Evolutionary conservation across 1,140 invertebrate genomes (phyloP).

Genomic region (Scaptomyza montana): DNA sequence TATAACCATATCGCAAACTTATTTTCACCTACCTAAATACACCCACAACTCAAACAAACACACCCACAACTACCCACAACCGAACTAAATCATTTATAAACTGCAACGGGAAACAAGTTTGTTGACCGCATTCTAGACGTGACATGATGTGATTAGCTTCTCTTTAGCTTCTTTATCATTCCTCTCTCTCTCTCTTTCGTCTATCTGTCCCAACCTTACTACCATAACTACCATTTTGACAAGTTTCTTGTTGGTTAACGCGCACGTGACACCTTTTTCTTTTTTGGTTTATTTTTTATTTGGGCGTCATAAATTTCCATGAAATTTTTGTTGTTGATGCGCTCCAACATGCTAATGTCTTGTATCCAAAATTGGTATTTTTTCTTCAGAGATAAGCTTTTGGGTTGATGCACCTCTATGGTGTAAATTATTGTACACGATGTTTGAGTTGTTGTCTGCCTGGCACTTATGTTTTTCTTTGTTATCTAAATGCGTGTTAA

Average conservation of each 20-base stretch:
- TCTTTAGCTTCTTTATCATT: constrained; percentile 65
- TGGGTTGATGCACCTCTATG: neutral
- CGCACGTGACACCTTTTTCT: constrained; percentile 78
- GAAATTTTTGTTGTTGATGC: constrained; percentile 60
- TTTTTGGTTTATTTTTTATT: constrained; percentile 31
- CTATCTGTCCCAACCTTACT: constrained; percentile 60
- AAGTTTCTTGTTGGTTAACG: constrained; percentile 41
- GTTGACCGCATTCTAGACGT: constrained; percentile 67
- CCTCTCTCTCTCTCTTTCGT: constrained; percentile 19
- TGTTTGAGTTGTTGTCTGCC: constrained; percentile 6
- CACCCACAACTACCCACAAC: constrained; percentile 6
- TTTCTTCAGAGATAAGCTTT: constrained; percentile 15
- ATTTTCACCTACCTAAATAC: constrained; percentile 21
- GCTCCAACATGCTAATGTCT: constrained; percentile 70
- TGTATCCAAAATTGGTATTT: neutral
- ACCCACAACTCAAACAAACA: neutral
- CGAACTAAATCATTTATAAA: constrained; percentile 1
- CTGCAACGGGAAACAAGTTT: constrained; percentile 63
- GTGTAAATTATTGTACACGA: constrained; percentile 14
- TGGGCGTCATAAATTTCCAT: constrained; percentile 74
- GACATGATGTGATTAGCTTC: constrained; percentile 57
- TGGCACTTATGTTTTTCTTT: constrained; percentile 38
- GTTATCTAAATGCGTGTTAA: constrained; percentile 56
- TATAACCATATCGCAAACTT: constrained; percentile 16
- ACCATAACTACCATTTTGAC: constrained; percentile 52